Conservation (phyloP, 2,888 invertebrate genomes). For the Nomada ferruginata region DNA sequence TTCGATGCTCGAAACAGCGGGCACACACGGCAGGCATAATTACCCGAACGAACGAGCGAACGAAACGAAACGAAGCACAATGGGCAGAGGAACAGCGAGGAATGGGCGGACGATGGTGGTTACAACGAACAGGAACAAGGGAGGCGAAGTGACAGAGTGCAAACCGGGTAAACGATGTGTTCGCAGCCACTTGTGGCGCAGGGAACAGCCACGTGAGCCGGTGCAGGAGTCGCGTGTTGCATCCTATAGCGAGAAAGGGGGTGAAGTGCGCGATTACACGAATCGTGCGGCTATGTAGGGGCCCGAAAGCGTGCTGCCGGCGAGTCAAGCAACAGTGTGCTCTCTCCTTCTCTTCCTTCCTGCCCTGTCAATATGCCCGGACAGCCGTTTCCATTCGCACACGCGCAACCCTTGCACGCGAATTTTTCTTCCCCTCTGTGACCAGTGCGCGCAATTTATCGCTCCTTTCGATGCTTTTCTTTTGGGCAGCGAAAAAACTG, state of each 20-base stretch:
- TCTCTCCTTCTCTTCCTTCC: conserved; percentile 34
- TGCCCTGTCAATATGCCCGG: conserved; percentile 2
- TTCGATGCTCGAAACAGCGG: neutral
- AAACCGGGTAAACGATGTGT: conserved; percentile 46
- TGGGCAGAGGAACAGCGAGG: neutral
- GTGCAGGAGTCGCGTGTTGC: conserved; percentile 52
- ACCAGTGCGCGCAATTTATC: neutral
- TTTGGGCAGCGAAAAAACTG: too few relatives aligned
- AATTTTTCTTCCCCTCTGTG: conserved; percentile 9
- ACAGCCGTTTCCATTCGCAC: neutral
- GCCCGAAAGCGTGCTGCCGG: conserved; percentile 59
- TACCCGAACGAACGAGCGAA: conserved; percentile 18
- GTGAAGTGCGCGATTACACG: conserved; percentile 72
- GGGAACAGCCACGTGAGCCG: conserved; percentile 32
- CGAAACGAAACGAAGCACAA: neutral
- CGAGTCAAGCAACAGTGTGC: conserved; percentile 64
- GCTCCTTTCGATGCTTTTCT: too few relatives aligned
- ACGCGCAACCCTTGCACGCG: neutral
- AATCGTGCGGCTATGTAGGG: conserved; percentile 65
- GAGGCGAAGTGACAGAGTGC: conserved; percentile 27
- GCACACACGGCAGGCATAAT: neutral
- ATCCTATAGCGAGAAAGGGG: conserved; percentile 59
- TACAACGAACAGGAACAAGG: conserved; percentile 31
- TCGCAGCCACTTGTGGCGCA: conserved; percentile 62
- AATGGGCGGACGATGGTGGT: conserved; percentile 13